Percentiles rank a stretch among this genome's conserved stretches.
These are phyloP conservation scores for Callionymus lyra DNA, from an alignment of 2,113 vertebrate genomes.

Conservation along the genomic window DNA sequence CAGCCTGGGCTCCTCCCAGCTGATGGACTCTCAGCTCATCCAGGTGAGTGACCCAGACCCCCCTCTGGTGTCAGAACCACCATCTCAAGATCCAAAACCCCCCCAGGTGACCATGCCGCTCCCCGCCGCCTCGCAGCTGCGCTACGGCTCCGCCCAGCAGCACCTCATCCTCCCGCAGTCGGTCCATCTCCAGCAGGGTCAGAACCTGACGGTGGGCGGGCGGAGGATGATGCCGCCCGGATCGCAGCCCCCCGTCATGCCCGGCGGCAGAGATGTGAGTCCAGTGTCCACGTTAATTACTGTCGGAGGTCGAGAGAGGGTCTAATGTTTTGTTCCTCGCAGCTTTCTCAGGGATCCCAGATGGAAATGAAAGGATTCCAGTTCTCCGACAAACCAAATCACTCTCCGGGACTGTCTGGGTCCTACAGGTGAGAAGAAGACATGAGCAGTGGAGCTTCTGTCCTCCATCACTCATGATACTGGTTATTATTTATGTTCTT, in stretches of 20 bases:
- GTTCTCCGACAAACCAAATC: constrained; percentile 87
- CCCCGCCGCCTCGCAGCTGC: constrained; percentile 90
- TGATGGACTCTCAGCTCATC: constrained; percentile 95
- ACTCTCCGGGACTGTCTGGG: constrained; percentile 74
- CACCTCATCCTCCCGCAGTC: constrained; percentile 92
- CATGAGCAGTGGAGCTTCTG: no score
- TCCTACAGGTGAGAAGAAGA: constrained; percentile 79
- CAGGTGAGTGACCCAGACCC: constrained; percentile 66
- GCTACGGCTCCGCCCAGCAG: constrained; percentile 93
- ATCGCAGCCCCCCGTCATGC: constrained; percentile 80
- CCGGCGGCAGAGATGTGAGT: constrained; percentile 79
- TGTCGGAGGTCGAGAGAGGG: neutral
- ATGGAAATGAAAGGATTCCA: constrained; percentile 98
- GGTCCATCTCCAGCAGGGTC: constrained; percentile 92
- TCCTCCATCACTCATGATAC: no score
- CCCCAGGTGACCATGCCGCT: constrained; percentile 89
- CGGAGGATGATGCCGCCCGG: constrained; percentile 85
- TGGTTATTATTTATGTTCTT: no score
- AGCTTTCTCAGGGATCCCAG: constrained; percentile 72
- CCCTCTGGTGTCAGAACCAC: neutral
- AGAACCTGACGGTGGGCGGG: constrained; percentile 85
- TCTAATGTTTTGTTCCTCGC: neutral
- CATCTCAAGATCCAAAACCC: no score
- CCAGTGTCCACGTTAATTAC: neutral
- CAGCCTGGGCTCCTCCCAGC: constrained; percentile 87